Evolutionary conservation across 2,113 vertebrate species (phyloP), one percentile per base, ranked within the genome.

Genomic region (Ivindomyrus marchei): DNA sequence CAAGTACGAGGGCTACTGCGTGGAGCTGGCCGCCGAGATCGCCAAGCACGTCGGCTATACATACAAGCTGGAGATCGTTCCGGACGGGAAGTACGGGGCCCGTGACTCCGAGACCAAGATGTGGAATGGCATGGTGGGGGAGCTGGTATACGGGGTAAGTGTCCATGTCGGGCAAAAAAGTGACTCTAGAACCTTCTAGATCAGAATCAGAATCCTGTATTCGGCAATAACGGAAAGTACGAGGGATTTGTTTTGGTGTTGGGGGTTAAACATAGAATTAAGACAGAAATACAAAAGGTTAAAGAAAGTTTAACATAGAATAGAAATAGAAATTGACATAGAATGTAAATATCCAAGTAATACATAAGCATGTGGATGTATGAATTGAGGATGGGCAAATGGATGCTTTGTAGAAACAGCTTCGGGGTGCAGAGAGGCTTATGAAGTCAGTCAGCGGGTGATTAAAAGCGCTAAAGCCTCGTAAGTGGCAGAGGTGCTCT

Each of bases 41-140:
- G 98, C 98, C 50, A 99, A 98, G 90, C 98, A 99, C 0, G 98
- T 99, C 47, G 97, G 98, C 90, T 99, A 98, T 92, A 94, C 94
- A 58, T 99, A 99, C 94, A 96, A 96, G 0, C 96, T 99, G 24
- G 96, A 99, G 94, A 97, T 99, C 1, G 98, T 99, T 91, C 95
- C 95, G 0, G 98, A 99, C 5, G 97, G 98, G 36, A 99, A 99
- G 92, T 99, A 99, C 0, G 98, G 98, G 8, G 96, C 98, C 86
- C 93, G 97, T 0, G 98, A 99, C 85, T 49, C 95, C 0, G 97
- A 97, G 1, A 96, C 95, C 19, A 99, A 98, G 92, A 96, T 97
- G 6, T 99, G 98, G 98, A 99, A 99, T 0, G 98, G 98, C 93
- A 99, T 99, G 98, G 98, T 99, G 95, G 98, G 98, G 89, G 98